Evolutionary conservation across 2,797 vertebrate species (phyloP), one percentile per base, ranked within the genome.

Genomic region (Miichthys miiuy): DNA sequence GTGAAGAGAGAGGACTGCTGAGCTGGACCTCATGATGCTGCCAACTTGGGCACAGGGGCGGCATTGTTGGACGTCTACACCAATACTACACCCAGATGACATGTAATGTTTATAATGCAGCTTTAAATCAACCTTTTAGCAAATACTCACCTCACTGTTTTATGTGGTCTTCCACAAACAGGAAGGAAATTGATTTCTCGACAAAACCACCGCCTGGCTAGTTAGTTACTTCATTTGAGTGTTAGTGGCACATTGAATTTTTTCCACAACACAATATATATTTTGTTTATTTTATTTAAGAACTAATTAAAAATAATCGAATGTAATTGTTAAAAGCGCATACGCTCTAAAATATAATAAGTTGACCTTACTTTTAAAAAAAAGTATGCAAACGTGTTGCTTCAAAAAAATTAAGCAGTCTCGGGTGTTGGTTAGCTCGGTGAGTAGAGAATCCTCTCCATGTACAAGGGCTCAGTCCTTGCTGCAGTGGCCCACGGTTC

Each of bases 11-110:
- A 44, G 57, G n/a, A 55, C 68, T 4, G n/a, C 42, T 30, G 25
- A 58, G 51, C 48, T n/a, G n/a, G 57, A 72, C 7, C 46, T 81
- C 67, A 0, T 41, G 60, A 56, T n/a, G 63, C 4, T 83, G 72
- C 68, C 77, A 81, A 50, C 56, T 3, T 47, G 60, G 54, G 10
- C 67, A 93, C 80, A 91, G 83, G 23, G 47, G 57, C 6, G 23
- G 6, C 68, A 41, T 86, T 93, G 89, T 93, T 81, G 16, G 56
- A 18, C n/a, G 21, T 3, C 47, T 51, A 7, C 68, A 58, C 66
- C 34, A 38, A 9, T 9, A 38, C 72, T 42, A 38, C 79, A 64
- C 84, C 78, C 66, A 67, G 55, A 81, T 58, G 27, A 77, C 83
- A 75, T 61, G 44, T 72, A 50, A 74, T 62, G 55, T 30, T 71